Conservation (phyloP, 2,797 vertebrate genomes). For the Sebastolobus altivelis region DNA sequence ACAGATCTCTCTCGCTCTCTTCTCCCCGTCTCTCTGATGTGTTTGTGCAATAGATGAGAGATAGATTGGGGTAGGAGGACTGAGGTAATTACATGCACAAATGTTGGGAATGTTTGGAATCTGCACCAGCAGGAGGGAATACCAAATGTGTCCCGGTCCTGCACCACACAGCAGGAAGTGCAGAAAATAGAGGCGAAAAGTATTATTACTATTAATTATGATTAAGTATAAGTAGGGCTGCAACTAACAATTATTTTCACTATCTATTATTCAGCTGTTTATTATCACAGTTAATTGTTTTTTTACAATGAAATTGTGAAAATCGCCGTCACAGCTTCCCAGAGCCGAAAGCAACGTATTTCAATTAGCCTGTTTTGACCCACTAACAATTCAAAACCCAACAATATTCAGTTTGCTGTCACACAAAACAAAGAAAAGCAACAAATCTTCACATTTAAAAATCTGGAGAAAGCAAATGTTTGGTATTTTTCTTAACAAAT, state of each 20-base stretch:
- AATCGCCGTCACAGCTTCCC: neutral
- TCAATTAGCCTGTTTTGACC: neutral
- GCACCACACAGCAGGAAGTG: constrained; percentile 1
- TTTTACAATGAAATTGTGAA: neutral
- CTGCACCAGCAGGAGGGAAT: constrained; percentile 27
- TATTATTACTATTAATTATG: neutral
- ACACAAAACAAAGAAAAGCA: neutral
- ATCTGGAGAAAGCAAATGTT: neutral
- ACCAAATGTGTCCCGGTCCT: constrained; percentile 4
- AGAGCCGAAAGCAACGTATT: neutral
- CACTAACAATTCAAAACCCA: neutral
- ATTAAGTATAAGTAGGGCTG: neutral
- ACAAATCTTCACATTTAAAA: neutral
- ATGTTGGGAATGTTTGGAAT: constrained; percentile 53
- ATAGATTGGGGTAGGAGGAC: constrained; percentile 21
- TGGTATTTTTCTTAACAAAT: neutral
- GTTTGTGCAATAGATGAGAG: constrained; percentile 30
- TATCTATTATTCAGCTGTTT: neutral
- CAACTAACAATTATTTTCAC: neutral
- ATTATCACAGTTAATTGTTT: neutral
- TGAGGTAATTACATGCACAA: constrained; percentile 47
- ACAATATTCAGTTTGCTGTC: neutral
- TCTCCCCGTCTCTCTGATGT: constrained; percentile 13
- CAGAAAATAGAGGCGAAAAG: neutral
- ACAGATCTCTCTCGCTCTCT: constrained; percentile 3